Conservation (phyloP, 1,140 invertebrate species). For the Drosophila parvula region DNA sequence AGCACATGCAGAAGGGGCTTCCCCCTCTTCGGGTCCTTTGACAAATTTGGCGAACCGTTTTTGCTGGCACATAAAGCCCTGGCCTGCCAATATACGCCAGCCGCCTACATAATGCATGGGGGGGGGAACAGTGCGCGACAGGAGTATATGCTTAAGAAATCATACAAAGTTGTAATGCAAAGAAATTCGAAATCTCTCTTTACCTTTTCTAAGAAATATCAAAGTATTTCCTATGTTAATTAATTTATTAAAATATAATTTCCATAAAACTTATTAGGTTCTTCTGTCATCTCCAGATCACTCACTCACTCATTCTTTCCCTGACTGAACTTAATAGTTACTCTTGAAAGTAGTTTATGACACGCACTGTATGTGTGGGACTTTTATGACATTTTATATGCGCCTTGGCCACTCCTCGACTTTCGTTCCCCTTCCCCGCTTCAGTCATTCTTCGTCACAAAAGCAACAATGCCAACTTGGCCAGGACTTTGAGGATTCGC, state of each 20-base stretch:
- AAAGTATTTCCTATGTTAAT: background rate
- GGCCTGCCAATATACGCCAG: constrained; percentile 32
- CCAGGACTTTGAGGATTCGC: constrained; percentile 14
- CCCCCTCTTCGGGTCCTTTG: constrained; percentile 2
- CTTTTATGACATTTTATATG: constrained; percentile 39
- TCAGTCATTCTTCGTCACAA: constrained; percentile 9
- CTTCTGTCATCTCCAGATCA: too few relatives aligned
- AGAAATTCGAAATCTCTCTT: too few relatives aligned
- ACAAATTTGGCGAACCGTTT: constrained; percentile 43
- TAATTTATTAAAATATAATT: background rate
- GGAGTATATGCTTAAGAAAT: background rate
- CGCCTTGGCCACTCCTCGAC: constrained; percentile 1
- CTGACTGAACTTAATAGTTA: background rate
- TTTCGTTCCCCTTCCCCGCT: background rate
- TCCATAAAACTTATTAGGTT: too few relatives aligned
- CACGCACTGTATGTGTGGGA: constrained; percentile 13
- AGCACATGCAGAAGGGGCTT: background rate
- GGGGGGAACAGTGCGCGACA: constrained; percentile 17
- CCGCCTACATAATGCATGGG: constrained; percentile 33
- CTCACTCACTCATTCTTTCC: background rate
- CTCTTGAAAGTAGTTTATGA: background rate
- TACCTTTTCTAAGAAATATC: background rate
- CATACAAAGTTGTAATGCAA: background rate
- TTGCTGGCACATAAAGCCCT: constrained; percentile 28
- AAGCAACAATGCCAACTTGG: constrained; percentile 25